Base-by-base conservation (phyloP, 2,113 vertebrate genomes). In the Mormyrus lacerda region DNA sequence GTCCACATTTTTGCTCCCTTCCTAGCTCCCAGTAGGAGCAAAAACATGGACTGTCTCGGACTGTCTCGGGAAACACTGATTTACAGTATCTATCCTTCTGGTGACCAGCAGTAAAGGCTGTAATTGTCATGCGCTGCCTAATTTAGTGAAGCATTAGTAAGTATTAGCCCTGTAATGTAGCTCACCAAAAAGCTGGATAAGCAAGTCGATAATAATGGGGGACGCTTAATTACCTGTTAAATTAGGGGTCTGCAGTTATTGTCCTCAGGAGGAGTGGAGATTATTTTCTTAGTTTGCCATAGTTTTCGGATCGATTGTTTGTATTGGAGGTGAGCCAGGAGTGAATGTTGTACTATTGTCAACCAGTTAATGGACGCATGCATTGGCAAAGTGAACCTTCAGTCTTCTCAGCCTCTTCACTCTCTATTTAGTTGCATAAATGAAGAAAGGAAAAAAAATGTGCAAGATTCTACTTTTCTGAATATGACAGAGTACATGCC, bases 141-240 rank as follows among this genome's bases (percentile, higher is more conserved):
- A 58, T 82, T 89, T 61, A 31, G 76, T 85, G 21, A 55, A 83
- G 88, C 27, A n/a, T n/a, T n/a, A 87, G 89, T 48, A 90, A 89
- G 89, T 87, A 76, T 89, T 87, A 44, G 45, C 53, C 19, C 17
- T 53, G 31, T 87, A 58, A 8, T 58, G 19, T 44, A 89, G 24
- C 51, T 84, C 50, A 9, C 42, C 79, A 83, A 58, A 10, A 88
- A 76, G 47, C 15, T n/a, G 84, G 69, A 19, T 50, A 19, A 24
- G 55, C 84, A n/a, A 15, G 45, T 86, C 35, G n/a, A 9, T 44
- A 85, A 88, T 93, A 91, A 91, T 88, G 91, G 89, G 86, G 69
- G 42, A 48, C 85, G 87, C 42, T 88, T 47, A 90, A 88, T 35
- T 35, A 89, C 55, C 79, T 82, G 44, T 88, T 88, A 53, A 53